phyloP scores from a whole-genome alignment of 64 coral and sea anemone genomes.

The Montipora capricornis region DNA sequence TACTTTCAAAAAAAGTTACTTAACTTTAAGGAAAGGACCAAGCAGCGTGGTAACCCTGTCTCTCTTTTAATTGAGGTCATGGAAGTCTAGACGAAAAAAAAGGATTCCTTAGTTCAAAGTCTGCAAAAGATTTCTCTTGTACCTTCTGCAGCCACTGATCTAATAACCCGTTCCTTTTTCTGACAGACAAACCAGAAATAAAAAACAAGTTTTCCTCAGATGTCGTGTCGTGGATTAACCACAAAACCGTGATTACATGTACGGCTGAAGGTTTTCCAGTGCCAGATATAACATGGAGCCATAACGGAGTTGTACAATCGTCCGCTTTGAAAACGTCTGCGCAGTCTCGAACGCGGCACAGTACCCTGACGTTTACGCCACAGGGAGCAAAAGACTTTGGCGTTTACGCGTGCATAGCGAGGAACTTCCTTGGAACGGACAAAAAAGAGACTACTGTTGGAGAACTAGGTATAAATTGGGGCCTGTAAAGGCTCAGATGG shows the following conservation, averaged over 20 bases:
- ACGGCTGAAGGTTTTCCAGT: background rate
- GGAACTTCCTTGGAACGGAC: background rate
- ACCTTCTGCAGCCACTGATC: no score
- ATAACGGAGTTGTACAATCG: background rate
- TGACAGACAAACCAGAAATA: slow-evolving; percentile 17
- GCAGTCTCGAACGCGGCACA: background rate
- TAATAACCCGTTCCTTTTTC: background rate
- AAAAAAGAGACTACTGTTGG: background rate
- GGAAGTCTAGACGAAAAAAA: no score
- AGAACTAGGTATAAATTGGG: slow-evolving; percentile 6
- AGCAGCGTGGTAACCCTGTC: no score
- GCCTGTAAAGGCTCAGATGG: background rate
- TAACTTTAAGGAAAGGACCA: no score
- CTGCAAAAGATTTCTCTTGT: no score
- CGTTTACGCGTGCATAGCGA: background rate
- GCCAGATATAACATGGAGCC: slow-evolving; percentile 10
- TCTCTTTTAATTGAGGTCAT: no score
- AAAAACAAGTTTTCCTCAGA: background rate
- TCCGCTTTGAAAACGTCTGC: background rate
- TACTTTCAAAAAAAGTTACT: no score
- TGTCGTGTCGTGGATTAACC: slow-evolving; percentile 1
- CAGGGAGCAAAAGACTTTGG: background rate
- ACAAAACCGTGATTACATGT: background rate
- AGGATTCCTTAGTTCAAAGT: no score
- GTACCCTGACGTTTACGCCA: background rate